These are phyloP conservation scores for Pararge aegeria DNA, from an alignment of 1,140 invertebrate species.

Conservation along the genomic window DNA sequence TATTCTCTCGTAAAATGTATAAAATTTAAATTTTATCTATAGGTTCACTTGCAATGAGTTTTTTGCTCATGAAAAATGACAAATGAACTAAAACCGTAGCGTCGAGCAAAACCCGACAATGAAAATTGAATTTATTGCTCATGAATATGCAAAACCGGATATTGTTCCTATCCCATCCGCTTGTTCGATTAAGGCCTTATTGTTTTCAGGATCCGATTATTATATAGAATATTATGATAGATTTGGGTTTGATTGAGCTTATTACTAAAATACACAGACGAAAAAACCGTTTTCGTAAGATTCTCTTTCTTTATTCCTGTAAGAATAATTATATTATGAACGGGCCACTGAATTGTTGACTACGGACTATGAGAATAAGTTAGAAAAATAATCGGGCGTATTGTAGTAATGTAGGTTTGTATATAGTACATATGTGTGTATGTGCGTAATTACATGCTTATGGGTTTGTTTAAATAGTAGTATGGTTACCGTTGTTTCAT, in stretches of 20 bases:
- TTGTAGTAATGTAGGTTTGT: too few relatives aligned
- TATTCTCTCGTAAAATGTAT: neutral
- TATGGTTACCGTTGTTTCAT: too few relatives aligned
- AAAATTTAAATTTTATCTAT: neutral
- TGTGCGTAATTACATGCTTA: too few relatives aligned
- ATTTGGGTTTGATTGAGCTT: conserved; percentile 30
- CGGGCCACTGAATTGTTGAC: too few relatives aligned
- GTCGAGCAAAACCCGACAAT: conserved; percentile 49
- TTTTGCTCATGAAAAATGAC: conserved; percentile 58
- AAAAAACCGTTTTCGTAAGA: neutral
- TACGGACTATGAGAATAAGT: too few relatives aligned
- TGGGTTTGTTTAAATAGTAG: too few relatives aligned
- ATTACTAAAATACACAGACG: conserved; percentile 9
- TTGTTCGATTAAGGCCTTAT: conserved; percentile 52
- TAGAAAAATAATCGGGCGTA: too few relatives aligned
- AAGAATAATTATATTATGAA: too few relatives aligned
- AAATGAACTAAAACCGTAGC: conserved; percentile 68
- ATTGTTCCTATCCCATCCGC: conserved; percentile 42
- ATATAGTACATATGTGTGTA: too few relatives aligned
- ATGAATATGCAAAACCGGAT: conserved; percentile 67
- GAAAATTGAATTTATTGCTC: conserved; percentile 66
- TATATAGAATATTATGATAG: conserved; percentile 32
- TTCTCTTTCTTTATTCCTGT: too few relatives aligned
- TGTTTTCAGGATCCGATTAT: conserved; percentile 46
- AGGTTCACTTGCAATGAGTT: neutral